A percentile compares a stretch with the other conserved stretches of the same genome.
Evolutionary conservation across 2,113 vertebrate species (phyloP).

Genomic region (Coryphaenoides rupestris): DNA sequence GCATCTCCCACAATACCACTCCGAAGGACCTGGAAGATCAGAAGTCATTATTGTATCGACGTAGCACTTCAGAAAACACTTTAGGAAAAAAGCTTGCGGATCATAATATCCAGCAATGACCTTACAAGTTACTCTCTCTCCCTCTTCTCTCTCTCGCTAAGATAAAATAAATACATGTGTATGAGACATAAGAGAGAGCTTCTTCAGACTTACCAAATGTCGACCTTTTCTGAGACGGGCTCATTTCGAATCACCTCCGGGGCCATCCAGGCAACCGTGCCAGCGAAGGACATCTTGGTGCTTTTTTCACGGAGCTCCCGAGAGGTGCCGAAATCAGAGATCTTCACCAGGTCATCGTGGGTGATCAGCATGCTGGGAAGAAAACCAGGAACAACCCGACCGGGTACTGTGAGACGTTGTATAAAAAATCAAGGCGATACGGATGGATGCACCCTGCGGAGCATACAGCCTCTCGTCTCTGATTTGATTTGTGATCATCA

Average conservation of each 20-base stretch:
- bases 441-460: background rate
- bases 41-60: background rate
- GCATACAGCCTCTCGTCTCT: background rate
- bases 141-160: too few species aligned
- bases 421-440: background rate
- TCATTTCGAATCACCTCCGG: conserved; percentile 97
- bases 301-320: conserved; percentile 97
- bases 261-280: conserved; percentile 98
- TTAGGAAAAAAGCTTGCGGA: too few species aligned
- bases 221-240: conserved; percentile 96
- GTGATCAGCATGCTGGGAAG: conserved; percentile 93
- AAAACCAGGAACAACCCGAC: background rate
- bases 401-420: background rate
- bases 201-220: conserved; percentile 85
- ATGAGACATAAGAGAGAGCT: background rate
- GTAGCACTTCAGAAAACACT: background rate
- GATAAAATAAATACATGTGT: background rate
- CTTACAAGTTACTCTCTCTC: background rate
- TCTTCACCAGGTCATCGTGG: conserved; percentile 96
- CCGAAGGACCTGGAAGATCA: conserved; percentile 60
- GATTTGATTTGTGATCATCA: background rate
- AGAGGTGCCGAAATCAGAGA: conserved; percentile 97
- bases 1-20: conserved; percentile 96
- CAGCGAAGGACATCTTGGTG: conserved; percentile 98
- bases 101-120: background rate